phyloP scores from a whole-genome alignment of 2,797 vertebrate genomes.

The Amphiprion clarkii region DNA sequence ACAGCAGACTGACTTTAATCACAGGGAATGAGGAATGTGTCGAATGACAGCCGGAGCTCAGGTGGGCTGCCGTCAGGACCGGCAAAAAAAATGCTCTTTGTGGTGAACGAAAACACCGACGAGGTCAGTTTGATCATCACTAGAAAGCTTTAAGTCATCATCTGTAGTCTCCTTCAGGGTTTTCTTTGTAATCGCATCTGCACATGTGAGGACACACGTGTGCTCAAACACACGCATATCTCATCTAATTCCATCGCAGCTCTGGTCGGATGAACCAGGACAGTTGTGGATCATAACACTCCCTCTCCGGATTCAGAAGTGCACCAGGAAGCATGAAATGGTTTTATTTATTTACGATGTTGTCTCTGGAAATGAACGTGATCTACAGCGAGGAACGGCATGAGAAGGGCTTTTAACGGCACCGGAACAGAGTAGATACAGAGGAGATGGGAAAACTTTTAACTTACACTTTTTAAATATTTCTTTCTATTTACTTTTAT shows the following conservation, averaged over 20 bases:
- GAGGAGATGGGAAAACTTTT: too few species aligned
- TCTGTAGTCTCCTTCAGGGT: conserved; percentile 43
- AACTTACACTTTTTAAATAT: too few species aligned
- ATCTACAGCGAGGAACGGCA: conserved; percentile 64
- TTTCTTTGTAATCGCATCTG: conserved; percentile 51
- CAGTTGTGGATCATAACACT: conserved; percentile 69
- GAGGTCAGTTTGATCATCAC: conserved; percentile 56
- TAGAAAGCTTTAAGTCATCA: conserved; percentile 50
- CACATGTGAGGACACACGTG: conserved; percentile 16
- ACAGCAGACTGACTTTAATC: conserved; percentile 25
- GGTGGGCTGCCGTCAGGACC: conserved; percentile 34
- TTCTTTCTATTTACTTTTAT: too few species aligned
- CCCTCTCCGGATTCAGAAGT: conserved; percentile 72
- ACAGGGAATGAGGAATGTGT: conserved; percentile 27
- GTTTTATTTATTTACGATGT: conserved; percentile 82
- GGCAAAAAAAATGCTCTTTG: conserved; percentile 11
- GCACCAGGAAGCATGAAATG: conserved; percentile 79
- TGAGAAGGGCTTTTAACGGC: conserved; percentile 66
- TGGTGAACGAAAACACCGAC: conserved; percentile 20
- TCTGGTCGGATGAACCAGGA: conserved; percentile 75
- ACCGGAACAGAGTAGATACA: not conserved
- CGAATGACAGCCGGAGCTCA: conserved; percentile 24
- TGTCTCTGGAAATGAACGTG: conserved; percentile 75
- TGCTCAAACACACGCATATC: conserved; percentile 31
- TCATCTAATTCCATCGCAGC: conserved; percentile 70